Evolutionary conservation across 2,113 vertebrate genomes (phyloP).

Genomic region (Ochotona curzoniae): DNA sequence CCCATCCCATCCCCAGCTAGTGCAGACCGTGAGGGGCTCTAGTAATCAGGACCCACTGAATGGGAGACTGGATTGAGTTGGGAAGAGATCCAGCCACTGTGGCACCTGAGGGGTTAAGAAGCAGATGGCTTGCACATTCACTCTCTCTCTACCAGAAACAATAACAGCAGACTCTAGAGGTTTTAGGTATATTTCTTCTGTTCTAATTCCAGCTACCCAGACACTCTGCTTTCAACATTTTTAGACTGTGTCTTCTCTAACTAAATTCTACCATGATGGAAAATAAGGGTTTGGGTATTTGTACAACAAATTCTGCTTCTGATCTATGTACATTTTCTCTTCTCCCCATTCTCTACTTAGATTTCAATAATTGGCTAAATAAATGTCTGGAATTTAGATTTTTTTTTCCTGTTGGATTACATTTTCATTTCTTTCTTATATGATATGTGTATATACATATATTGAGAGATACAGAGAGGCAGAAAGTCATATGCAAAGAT

Average conservation of each 20-base stretch:
- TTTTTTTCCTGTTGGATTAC: not conserved
- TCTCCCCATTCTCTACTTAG: not conserved
- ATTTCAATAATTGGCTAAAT: not conserved
- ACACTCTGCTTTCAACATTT: not conserved
- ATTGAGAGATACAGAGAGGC: too few species aligned
- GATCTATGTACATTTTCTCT: not conserved
- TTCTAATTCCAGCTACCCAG: not conserved
- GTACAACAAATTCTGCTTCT: not conserved
- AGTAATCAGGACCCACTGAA: not conserved
- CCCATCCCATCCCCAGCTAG: too few species aligned
- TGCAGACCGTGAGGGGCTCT: too few species aligned
- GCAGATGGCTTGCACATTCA: too few species aligned
- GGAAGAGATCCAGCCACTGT: too few species aligned
- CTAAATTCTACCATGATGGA: not conserved
- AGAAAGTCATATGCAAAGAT: too few species aligned
- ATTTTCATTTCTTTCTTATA: conserved; percentile 21
- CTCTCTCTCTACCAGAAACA: not conserved
- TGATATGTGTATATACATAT: not conserved
- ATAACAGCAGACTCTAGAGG: not conserved
- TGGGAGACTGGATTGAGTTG: too few species aligned
- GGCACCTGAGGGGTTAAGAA: too few species aligned
- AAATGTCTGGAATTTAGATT: not conserved
- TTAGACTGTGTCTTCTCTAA: not conserved
- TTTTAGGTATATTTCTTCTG: not conserved
- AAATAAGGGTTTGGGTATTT: not conserved